Evolutionary conservation across 2,888 invertebrate genomes (phyloP).

Genomic region (Netelia inedita): DNA sequence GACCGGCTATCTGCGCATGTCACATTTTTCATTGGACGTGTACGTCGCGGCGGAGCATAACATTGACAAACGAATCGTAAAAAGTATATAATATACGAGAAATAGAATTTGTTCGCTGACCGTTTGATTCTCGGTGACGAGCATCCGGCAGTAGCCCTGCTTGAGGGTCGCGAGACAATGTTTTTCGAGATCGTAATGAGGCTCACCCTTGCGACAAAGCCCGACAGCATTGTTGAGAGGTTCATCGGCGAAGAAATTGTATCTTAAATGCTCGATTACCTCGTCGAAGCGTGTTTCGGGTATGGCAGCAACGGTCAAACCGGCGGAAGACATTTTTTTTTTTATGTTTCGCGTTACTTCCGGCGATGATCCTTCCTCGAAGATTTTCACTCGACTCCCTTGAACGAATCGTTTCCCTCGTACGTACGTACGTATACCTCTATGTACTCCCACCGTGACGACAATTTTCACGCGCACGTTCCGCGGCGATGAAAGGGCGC

Average conservation of each 20-base stretch:
- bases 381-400: constrained; percentile 68
- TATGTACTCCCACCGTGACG: constrained; percentile 73
- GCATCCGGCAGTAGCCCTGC: constrained; percentile 91
- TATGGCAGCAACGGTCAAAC: constrained; percentile 85
- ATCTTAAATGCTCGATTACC: constrained; percentile 90
- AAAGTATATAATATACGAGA: neutral
- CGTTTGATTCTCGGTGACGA: constrained; percentile 87
- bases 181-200: constrained; percentile 90
- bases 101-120: constrained; percentile 83
- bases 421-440: constrained; percentile 52
- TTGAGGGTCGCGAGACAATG: constrained; percentile 91
- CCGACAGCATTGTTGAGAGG: constrained; percentile 93
- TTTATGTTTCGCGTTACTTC: neutral
- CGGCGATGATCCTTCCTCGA: neutral
- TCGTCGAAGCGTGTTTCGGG: constrained; percentile 86
- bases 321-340: constrained; percentile 78
- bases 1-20: constrained; percentile 90
- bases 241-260: constrained; percentile 93
- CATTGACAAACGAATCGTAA: neutral
- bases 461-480: constrained; percentile 79
- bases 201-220: constrained; percentile 90
- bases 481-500: constrained; percentile 65
- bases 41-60: neutral
- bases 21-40: neutral
- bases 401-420: constrained; percentile 50